Base-by-base conservation (phyloP, 2,113 vertebrate species). In the Microcebus jonahi region DNA sequence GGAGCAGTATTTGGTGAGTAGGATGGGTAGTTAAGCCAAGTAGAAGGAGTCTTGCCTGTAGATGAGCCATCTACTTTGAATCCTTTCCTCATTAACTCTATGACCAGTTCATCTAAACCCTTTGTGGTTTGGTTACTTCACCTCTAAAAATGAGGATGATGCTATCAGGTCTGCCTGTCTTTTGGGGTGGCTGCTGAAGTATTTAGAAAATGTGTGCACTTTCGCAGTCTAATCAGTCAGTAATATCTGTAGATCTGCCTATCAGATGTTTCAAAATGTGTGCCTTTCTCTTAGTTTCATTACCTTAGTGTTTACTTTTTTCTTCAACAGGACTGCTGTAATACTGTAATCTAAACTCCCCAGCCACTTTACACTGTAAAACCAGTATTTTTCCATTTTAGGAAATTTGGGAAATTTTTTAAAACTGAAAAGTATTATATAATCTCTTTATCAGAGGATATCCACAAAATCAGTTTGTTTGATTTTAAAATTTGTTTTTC, bases 41-140 rank as follows among this genome's bases (percentile, higher is more conserved):
- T 65, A 5, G 13, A 87, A 88, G 53, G 55, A 53, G 76, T 67
- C 25, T n/a, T 34, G 10, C n/a, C 36, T 59, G 88, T 79, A 77
- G 23, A n/a, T 92, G 59, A 90, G 50, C 23, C 29, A 42, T 90
- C 48, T 68, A 11, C 90, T 55, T 70, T 92, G 31, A 89, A 36
- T 90, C 31, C 65, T 90, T 53, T 29, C 73, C 87, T 94, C 21
- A 45, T 29, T 83, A 48, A 67, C 45, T 70, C 42, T 42, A 42
- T 71, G 45, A 42, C 7, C 4, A 50, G 39, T 85, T 85, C 21
- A 23, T 67, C 50, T 84, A 50, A 83, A 59, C 39, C 11, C 39
- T 79, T n/a, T 27, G 10, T 75, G 57, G 7, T 90, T 96, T 93
- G n/a, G 42, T 88, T 59, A 36, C 73, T 91, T 88, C 67, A 77